Percentiles rank a stretch among this genome's conserved stretches.
phyloP scores from a whole-genome alignment of 1,140 invertebrate species.

The Chrysoperla carnea region DNA sequence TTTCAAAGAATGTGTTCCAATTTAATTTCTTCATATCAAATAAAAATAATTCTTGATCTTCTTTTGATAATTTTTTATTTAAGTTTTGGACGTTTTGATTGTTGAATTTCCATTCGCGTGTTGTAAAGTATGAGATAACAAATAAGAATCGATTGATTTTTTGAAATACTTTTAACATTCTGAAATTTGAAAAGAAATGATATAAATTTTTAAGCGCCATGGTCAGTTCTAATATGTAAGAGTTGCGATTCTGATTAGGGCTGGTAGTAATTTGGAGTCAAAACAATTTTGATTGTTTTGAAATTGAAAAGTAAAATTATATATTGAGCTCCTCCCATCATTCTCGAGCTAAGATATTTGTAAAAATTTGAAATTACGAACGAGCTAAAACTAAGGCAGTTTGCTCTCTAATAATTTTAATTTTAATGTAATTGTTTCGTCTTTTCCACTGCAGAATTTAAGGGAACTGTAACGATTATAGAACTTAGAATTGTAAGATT shows the following conservation, averaged over 20 bases:
- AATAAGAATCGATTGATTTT: conserved; percentile 54
- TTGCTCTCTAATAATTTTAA: no score
- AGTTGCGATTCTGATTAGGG: neutral
- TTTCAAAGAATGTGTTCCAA: conserved; percentile 45
- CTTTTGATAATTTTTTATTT: conserved; percentile 29
- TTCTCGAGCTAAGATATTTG: no score
- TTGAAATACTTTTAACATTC: conserved; percentile 53
- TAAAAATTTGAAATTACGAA: no score
- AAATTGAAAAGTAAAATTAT: no score
- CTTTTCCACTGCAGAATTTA: no score
- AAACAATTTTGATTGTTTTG: no score
- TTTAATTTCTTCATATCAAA: conserved; percentile 47
- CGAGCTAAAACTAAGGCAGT: no score
- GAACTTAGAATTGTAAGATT: conserved; percentile 17
- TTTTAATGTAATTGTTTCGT: no score
- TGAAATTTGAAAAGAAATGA: conserved; percentile 23
- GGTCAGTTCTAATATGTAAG: neutral
- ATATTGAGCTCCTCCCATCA: no score
- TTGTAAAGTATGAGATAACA: conserved; percentile 55
- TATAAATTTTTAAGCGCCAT: neutral
- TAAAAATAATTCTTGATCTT: conserved; percentile 43
- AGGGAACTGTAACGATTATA: neutral
- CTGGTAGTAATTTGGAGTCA: neutral
- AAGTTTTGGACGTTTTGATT: conserved; percentile 41
- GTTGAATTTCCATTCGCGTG: conserved; percentile 48